Conservation (phyloP, 1,140 invertebrate genomes). For the Drosophila leontia region DNA sequence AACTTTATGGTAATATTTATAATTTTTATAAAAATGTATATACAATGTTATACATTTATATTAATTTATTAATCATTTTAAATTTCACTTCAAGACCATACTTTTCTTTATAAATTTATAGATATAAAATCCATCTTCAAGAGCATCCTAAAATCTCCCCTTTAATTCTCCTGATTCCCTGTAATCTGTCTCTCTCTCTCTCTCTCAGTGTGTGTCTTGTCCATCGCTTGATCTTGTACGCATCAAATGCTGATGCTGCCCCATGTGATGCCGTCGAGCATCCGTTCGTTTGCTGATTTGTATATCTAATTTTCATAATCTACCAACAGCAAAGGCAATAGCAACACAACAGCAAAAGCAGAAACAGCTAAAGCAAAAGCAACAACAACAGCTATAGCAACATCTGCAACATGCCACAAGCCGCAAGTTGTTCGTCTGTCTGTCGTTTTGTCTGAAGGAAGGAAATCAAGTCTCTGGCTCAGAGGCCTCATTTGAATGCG, state of each 20-base stretch:
- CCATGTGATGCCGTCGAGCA: slow-evolving; percentile 61
- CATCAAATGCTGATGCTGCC: slow-evolving; percentile 70
- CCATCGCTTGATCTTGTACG: slow-evolving; percentile 61
- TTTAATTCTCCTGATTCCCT: not conserved
- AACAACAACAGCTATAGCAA: slow-evolving; percentile 20
- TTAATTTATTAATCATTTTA: no score
- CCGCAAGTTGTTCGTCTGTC: slow-evolving; percentile 45
- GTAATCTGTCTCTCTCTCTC: not conserved
- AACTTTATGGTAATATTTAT: no score
- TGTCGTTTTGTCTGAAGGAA: slow-evolving; percentile 44
- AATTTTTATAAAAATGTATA: no score
- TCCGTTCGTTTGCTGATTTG: slow-evolving; percentile 83
- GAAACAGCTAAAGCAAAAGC: slow-evolving; percentile 17
- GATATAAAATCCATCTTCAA: not conserved
- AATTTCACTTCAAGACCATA: no score
- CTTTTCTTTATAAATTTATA: not conserved
- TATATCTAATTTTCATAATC: slow-evolving; percentile 85
- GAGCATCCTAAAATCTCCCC: not conserved
- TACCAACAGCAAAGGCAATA: slow-evolving; percentile 42
- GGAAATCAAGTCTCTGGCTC: slow-evolving; percentile 72
- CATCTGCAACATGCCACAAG: slow-evolving; percentile 57
- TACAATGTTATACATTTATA: no score
- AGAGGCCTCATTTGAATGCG: slow-evolving; percentile 74
- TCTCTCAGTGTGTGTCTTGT: not conserved
- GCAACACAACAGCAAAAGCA: not conserved